These are phyloP conservation scores for rabbit (Oryctolagus cuniculus) DNA, from an alignment of 2,113 vertebrate genomes.

Conservation along the genomic window mOryCun1.1 NC_091432.1:210864501-210865000, in stretches of 20 bases:
- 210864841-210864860: background rate
- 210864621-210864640: conserved; percentile 66
- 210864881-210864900: background rate
- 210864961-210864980: background rate
- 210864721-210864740: background rate
- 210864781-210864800: background rate
- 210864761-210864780: background rate
- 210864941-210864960: background rate
- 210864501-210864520: conserved; percentile 84
- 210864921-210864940: background rate
- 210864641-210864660: conserved; percentile 49
- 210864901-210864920: background rate
- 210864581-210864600: conserved; percentile 83
- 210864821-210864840: background rate
- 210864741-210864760: background rate
- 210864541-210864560: conserved; percentile 81
- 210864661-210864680: conserved; percentile 48
- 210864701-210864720: background rate
- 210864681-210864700: background rate
- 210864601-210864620: conserved; percentile 81
- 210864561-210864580: conserved; percentile 85
- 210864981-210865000: background rate
- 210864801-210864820: background rate
- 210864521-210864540: conserved; percentile 84
- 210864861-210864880: background rate